phyloP scores from a whole-genome alignment of 2,797 vertebrate species.

The Halcyon leucocephala region DNA sequence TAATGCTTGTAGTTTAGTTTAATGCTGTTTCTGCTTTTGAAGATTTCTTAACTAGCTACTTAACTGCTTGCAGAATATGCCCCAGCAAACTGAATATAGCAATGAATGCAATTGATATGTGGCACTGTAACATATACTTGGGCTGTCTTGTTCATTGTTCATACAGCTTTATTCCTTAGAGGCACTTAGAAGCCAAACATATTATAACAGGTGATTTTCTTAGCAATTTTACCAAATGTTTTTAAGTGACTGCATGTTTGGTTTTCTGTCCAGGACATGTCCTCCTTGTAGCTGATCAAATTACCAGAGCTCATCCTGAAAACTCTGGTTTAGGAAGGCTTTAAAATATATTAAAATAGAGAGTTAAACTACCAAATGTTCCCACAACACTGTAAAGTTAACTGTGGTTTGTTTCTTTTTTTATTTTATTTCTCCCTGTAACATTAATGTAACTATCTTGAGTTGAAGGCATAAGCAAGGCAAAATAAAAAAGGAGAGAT shows the following conservation, averaged over 20 bases:
- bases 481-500: not conserved
- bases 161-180: not conserved
- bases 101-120: not conserved
- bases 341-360: not conserved
- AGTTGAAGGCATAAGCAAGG: not conserved
- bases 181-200: not conserved
- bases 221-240: not conserved
- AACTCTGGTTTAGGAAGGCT: not conserved
- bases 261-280: not conserved
- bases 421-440: not conserved
- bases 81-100: not conserved
- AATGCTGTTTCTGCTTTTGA: not conserved
- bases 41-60: not conserved
- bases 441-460: not conserved
- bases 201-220: not conserved
- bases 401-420: accelerated
- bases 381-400: not conserved
- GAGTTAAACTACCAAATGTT: not conserved
- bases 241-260: not conserved
- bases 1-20: not conserved
- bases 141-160: not conserved
- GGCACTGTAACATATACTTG: not conserved
- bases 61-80: not conserved
- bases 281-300: not conserved
- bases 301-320: not conserved